Base-by-base conservation (phyloP, 2,797 vertebrate genomes). In the Ispidina lecontei region DNA sequence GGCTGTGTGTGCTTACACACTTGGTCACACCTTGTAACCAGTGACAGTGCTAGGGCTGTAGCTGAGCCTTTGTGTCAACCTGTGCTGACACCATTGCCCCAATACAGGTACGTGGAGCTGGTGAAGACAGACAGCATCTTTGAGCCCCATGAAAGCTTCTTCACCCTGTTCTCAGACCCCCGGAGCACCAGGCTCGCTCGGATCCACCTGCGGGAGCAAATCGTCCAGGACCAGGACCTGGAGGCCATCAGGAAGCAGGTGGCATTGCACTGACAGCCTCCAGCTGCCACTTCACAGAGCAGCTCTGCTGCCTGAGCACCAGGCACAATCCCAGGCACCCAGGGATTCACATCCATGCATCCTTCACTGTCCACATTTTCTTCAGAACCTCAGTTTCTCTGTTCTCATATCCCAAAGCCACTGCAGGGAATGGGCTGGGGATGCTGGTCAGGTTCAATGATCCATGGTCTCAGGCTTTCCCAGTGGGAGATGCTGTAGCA, bases 221-320 rank as follows among this genome's bases (percentile, higher is more conserved):
- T 98, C 14, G 98, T 99, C 8, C 98, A 98, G 56, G 99, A 99
- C 97, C 98, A 98, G 96, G 99, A 99, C 95, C 97, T 99, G 92
- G 98, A 99, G 89, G 99, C 99, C 91, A 99, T 99, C 84, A 97
- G 98, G 54, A 99, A 99, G 96, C 99, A 99, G 98, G 99, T 98
- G 91, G 81, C 91, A 13, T 65, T 54, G 60, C 78, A 10, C 17
- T 49, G 52, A 47, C 51, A 79, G 54, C 63, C 49, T 72, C 59
- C 59, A 60, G 71, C 55, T 84, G 56, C 55, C 60, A 15, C 3
- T 4, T 59, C 3, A 2, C 0, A 0, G 4, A 9, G 58, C 56
- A 76, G 51, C 65, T 12, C 6, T 33, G 60, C 56, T 43, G 28
- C 23, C 4, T 0, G 2, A 70, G 44, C 39, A 63, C 43, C 37